phyloP scores from a whole-genome alignment of 2,888 invertebrate species.

The Pegoplata infirma region DNA sequence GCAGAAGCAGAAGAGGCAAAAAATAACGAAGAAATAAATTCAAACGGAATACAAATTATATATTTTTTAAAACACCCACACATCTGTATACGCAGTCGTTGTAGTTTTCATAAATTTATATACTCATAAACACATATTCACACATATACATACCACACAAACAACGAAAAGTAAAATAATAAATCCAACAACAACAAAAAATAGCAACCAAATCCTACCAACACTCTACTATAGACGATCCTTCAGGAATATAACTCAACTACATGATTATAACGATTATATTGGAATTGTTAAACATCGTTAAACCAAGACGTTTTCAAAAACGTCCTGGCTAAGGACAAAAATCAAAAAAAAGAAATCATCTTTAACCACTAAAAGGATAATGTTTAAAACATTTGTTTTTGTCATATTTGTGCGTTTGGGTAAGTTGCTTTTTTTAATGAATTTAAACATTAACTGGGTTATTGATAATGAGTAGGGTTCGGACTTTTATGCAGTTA shows the following conservation, averaged over 20 bases:
- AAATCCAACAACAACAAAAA: conserved; percentile 9
- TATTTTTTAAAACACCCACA: conserved; percentile 57
- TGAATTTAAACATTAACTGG: no score
- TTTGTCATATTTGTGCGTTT: conserved; percentile 71
- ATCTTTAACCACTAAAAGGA: conserved; percentile 48
- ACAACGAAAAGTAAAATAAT: conserved; percentile 10
- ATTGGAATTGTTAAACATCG: conserved; percentile 3
- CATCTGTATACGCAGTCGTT: conserved; percentile 54
- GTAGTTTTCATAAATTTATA: conserved; percentile 32
- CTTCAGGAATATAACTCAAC: neutral
- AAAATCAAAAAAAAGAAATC: conserved; percentile 35
- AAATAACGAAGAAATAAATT: conserved; percentile 24
- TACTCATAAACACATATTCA: conserved; percentile 17
- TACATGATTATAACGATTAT: conserved; percentile 21
- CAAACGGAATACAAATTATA: conserved; percentile 17
- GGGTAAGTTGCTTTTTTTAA: conserved; percentile 65
- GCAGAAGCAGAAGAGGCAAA: conserved; percentile 19
- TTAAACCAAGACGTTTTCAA: conserved; percentile 5
- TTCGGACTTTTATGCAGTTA: no score
- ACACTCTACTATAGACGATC: conserved; percentile 2
- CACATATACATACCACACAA: conserved; percentile 17
- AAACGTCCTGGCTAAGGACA: conserved; percentile 35
- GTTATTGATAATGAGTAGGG: no score
- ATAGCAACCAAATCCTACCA: neutral
- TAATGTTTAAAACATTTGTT: conserved; percentile 68